Base-by-base conservation (phyloP, 2,888 invertebrate species). In the Charanyca ferruginea region DNA sequence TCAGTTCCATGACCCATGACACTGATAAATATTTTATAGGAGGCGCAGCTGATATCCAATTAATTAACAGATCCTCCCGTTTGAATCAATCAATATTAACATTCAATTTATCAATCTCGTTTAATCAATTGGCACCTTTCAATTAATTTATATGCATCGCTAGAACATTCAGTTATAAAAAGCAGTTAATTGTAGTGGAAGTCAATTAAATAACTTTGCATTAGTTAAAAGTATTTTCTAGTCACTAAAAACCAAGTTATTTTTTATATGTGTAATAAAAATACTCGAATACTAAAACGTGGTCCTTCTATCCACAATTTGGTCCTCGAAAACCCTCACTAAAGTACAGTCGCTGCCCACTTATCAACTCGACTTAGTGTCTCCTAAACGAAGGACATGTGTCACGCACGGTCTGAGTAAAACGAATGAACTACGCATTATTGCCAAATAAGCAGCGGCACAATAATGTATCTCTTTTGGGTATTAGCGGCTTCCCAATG, bases 361-460 rank as follows among this genome's bases (percentile, higher is more conserved):
- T 83, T 83, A 83, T 83, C 83, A 83, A 83, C 64, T 81, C 80
- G 81, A 78, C 83, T 83, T 81, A 83, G 73, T 70, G 76, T 83
- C 80, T 78, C 51, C 81, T 58, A 66, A 63, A 73, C 66, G 81
- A 75, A 67, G 66, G 83, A 83, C 83, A 83, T 79, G 72, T 83
- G 83, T 83, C 83, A 83, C 76, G 61, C 61, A 49, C 55, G 76
- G 67, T 66, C 73, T 83, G 83, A 82, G 71, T 55, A 77, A 77
- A 82, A 83, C 81, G 74, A 81, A 83, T 83, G 82, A 83, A 81
- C 77, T 74, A 63, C 72, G 79, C 70, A 77, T 81, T 80, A 80
- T 77, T 82, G 82, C 66, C 65, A 71, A 83, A 83, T 82, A 83
- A 81, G 78, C 80, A 75, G 11, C 22, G 68, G 49, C 48, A 78